Evolutionary conservation across 1,140 invertebrate genomes (phyloP), one percentile per base, ranked within the genome.

Genomic region (Papilio polyxenes): DNA sequence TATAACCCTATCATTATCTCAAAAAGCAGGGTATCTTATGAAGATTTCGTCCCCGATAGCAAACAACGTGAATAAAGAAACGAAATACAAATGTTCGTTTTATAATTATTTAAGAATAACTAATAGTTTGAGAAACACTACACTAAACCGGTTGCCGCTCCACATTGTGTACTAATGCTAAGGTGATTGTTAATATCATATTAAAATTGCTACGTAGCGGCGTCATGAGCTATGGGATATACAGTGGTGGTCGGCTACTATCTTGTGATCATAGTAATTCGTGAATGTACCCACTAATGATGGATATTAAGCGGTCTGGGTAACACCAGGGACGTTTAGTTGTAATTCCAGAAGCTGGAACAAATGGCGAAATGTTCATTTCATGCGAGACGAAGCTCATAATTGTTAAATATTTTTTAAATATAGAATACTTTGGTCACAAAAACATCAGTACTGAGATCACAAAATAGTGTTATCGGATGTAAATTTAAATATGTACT

Each of bases 151-250:
- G 86, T 87, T 77, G 20, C 44, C 79, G 48, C 48, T 75, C 74
- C 56, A 84, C 83, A 85, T 85, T 83, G 84, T 83, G 84, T 79
- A 81, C 81, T 82, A 77, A 82, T 82, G 83, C 80, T 81, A 51
- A 69, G 82, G 81, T 82, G 82, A 88, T 86, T 88, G 87, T 88
- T 85, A 88, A 87, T 88, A 87, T 83, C 65, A 69, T 83, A 85
- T 84, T 83, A 85, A 85, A 53, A 84, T 78, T 82, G 81, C 82
- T 81, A 65, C 78, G 81, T 62, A 76, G 81, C 82, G 44, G 69
- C 51, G 20, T 76, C 31, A 76, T 53, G 49, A 76, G 20, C 40
- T 9, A 76, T 76, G 49, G 75, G 75, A 76, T 76, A n/a, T n/a
- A 51, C 48, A 17, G 44, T 17, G 75, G 75, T 53, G 75, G 75